Percentiles rank a stretch among this genome's conserved stretches.
Evolutionary conservation across 2,888 invertebrate species (phyloP).

Genomic region (Venustoraphidia nigricollis): DNA sequence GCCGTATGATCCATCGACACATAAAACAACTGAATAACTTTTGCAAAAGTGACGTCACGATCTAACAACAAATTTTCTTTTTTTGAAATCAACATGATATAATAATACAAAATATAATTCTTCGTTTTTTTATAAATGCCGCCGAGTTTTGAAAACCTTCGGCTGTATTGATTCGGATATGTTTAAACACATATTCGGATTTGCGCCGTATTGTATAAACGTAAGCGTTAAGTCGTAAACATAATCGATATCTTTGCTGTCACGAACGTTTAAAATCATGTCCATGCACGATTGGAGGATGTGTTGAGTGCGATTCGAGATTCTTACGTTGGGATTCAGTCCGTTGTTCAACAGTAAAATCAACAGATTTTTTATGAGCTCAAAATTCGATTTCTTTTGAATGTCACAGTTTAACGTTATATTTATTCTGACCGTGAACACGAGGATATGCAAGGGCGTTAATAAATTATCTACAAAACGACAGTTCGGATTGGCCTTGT

Average conservation of each 20-base stretch:
- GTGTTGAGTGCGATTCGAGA: slow-evolving; percentile 46
- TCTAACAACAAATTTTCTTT: slow-evolving; percentile 46
- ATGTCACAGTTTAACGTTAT: slow-evolving; percentile 50
- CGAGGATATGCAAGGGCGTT: slow-evolving; percentile 51
- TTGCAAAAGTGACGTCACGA: slow-evolving; percentile 44
- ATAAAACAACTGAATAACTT: slow-evolving; percentile 48
- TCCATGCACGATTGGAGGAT: slow-evolving; percentile 53
- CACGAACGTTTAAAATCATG: slow-evolving; percentile 52
- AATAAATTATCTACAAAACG: slow-evolving; percentile 44
- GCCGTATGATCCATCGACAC: slow-evolving; percentile 51
- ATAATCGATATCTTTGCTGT: slow-evolving; percentile 48
- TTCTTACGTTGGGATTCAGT: slow-evolving; percentile 44
- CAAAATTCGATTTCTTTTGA: slow-evolving; percentile 49
- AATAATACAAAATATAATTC: slow-evolving; percentile 50
- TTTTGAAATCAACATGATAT: slow-evolving; percentile 51
- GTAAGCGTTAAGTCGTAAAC: slow-evolving; percentile 54
- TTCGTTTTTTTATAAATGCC: slow-evolving; percentile 37
- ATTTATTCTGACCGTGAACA: slow-evolving; percentile 55
- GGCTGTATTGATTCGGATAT: slow-evolving; percentile 28
- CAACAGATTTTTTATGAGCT: slow-evolving; percentile 53
- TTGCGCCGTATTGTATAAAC: slow-evolving; percentile 57
- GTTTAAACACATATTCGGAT: slow-evolving; percentile 48
- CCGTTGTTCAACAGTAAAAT: slow-evolving; percentile 48
- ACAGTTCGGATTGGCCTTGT: slow-evolving; percentile 61
- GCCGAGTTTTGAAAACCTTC: slow-evolving; percentile 20